These are phyloP conservation scores for Cyclura pinguis DNA, from an alignment of 2,797 vertebrate genomes.

Conservation along the genomic window DNA sequence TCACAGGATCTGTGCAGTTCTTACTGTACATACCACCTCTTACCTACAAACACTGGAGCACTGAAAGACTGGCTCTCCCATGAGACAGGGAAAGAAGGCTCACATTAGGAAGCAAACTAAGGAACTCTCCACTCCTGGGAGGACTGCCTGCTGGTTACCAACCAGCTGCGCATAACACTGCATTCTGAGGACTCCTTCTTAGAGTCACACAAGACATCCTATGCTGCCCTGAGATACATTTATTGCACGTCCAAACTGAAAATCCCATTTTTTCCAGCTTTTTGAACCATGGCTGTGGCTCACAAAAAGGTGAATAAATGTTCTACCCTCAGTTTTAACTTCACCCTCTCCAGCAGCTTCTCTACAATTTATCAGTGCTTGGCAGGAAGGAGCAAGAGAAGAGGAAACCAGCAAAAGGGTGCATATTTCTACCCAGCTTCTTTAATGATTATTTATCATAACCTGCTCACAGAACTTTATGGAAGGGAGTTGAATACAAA, in stretches of 20 bases:
- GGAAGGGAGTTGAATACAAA: not conserved
- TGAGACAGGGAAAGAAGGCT: too few species aligned
- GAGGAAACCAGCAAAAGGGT: not conserved
- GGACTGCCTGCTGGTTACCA: too few species aligned
- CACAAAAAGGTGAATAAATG: not conserved
- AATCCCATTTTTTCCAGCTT: not conserved
- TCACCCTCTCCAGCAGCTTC: not conserved
- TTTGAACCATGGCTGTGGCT: not conserved
- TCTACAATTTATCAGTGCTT: conserved; percentile 2
- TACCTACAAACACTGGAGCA: not conserved
- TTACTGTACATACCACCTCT: not conserved
- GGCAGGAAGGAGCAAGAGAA: not conserved
- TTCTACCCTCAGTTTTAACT: not conserved
- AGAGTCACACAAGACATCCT: too few species aligned
- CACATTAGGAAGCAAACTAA: too few species aligned
- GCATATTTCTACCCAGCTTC: not conserved
- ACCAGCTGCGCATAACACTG: too few species aligned
- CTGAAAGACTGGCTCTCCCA: too few species aligned
- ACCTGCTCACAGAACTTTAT: not conserved
- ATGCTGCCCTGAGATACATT: too few species aligned
- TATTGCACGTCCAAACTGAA: too few species aligned
- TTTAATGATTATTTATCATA: not conserved
- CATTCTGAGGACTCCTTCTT: too few species aligned
- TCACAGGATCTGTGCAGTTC: not conserved
- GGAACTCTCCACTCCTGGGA: too few species aligned